Evolutionary conservation across 2,888 invertebrate genomes (phyloP), one percentile per base, ranked within the genome.

Genomic region (Drosophila nigricruria): DNA sequence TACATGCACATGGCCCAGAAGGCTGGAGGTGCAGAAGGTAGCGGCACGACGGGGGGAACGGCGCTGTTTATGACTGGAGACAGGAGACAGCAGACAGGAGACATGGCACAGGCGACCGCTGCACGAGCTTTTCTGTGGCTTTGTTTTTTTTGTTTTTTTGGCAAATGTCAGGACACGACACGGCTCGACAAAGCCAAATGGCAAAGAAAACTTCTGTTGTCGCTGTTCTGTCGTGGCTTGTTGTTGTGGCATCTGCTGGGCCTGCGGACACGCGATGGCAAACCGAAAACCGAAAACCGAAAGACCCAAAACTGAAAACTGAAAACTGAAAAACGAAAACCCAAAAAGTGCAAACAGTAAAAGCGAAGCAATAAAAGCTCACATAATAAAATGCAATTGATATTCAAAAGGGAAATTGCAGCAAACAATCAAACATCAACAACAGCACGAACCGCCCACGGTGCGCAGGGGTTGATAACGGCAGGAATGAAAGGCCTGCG

Each of bases 401-500:
- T 90, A 90, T 88, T 82, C 90, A 88, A 90, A 84, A 90, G 87
- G 62, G 70, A 90, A 88, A 88, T 79, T 88, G 77, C 83, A 63
- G 69, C 60, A 78, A 80, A 61, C 63, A 88, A 79, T 71, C 65
- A 63, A 56, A 56, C 56, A 49, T 34, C 45, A 52, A 14, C 20
- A 43, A 36, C 50, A 57, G 34, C 12, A 23, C 45, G 36, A 43
- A 2, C 23, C 43, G 43, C 23, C 43, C 43, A 32, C 32, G 34
- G 20, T 20, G 32, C 32, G 52, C 2, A 30, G 61, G 54, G 54
- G 58, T 8, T 63, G 72, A 74, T 68, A 68, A 56, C 43, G 42
- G 20, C 25, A 12, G 70, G 63, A 82, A 83, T 81, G n/a, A n/a
- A n/a, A 49, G 42, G 50, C 59, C 47, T 18, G 40, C 40, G 14